Evolutionary conservation across 2,888 invertebrate genomes (phyloP).

Genomic region (Pseudococcus viburni): DNA sequence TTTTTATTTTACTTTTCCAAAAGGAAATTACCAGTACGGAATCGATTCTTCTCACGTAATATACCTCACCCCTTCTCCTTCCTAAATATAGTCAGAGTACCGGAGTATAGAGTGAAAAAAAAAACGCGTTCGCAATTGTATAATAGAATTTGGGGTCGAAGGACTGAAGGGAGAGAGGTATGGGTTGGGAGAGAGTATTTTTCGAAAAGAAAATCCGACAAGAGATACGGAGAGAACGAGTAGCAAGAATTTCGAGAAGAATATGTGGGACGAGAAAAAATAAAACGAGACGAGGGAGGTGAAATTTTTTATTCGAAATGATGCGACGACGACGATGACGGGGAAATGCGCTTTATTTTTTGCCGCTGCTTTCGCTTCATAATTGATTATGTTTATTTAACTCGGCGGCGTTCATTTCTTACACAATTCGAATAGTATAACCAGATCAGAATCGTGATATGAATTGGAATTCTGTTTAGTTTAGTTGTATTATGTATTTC

Average conservation of each 20-base stretch:
- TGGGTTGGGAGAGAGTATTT: neutral
- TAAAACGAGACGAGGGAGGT: neutral
- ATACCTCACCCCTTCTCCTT: neutral
- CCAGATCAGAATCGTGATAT: constrained; percentile 26
- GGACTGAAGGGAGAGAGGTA: neutral
- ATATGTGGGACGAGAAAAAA: neutral
- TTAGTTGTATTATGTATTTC: neutral
- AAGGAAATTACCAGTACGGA: neutral
- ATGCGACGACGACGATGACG: neutral
- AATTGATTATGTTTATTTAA: constrained; percentile 43
- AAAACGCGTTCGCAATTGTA: constrained; percentile 11
- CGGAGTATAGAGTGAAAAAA: neutral
- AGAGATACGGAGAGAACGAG: constrained; percentile 4
- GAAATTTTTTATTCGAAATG: neutral
- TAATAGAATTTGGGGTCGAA: constrained; percentile 1
- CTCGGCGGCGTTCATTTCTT: constrained; percentile 38
- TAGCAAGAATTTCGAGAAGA: neutral
- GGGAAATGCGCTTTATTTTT: constrained; percentile 20
- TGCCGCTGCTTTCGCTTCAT: constrained; percentile 30
- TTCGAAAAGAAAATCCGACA: neutral
- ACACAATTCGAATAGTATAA: constrained; percentile 43
- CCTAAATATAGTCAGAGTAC: neutral
- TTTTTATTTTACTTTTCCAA: neutral
- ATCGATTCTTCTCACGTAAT: constrained; percentile 36
- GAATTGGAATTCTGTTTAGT: neutral